A percentile compares a stretch with the other conserved stretches of the same genome.
Conservation (phyloP, 2,113 vertebrate genomes). For the Odontesthes bonariensis region DNA sequence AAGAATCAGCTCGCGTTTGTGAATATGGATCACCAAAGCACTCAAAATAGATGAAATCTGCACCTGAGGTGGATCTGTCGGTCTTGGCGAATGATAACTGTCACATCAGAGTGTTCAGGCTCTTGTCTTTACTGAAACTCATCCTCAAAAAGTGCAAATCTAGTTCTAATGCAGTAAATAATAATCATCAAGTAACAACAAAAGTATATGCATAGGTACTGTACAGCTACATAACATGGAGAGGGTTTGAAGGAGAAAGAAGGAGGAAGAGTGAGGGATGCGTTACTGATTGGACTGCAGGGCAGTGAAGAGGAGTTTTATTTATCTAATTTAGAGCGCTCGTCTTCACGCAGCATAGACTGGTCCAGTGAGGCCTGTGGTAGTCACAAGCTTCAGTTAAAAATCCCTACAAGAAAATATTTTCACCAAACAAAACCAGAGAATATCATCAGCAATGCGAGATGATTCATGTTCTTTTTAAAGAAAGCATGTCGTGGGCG, state of each 20-base stretch:
- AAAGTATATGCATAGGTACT: constrained; percentile 78
- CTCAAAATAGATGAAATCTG: constrained; percentile 57
- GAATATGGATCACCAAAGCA: constrained; percentile 53
- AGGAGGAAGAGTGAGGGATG: constrained; percentile 21
- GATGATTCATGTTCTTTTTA: constrained; percentile 45
- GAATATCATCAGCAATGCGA: constrained; percentile 25
- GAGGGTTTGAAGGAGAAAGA: constrained; percentile 2
- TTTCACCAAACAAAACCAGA: constrained; percentile 18
- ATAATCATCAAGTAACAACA: constrained; percentile 72
- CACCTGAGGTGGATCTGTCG: constrained; percentile 64
- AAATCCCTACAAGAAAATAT: neutral
- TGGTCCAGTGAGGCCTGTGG: constrained; percentile 84
- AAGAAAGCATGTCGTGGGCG: constrained; percentile 52
- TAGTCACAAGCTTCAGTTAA: constrained; percentile 32
- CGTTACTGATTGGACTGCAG: constrained; percentile 26
- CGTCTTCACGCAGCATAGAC: constrained; percentile 81
- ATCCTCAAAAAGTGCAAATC: constrained; percentile 80
- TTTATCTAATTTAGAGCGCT: constrained; percentile 71
- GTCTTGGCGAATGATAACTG: constrained; percentile 44
- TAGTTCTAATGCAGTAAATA: constrained; percentile 77
- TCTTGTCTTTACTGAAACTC: constrained; percentile 67
- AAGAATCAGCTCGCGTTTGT: constrained; percentile 34
- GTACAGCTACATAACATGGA: constrained; percentile 70
- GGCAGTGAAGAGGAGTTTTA: constrained; percentile 19
- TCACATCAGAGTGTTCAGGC: constrained; percentile 59